Evolutionary conservation across 2,888 invertebrate species (phyloP).

Genomic region (Xylota segnis): DNA sequence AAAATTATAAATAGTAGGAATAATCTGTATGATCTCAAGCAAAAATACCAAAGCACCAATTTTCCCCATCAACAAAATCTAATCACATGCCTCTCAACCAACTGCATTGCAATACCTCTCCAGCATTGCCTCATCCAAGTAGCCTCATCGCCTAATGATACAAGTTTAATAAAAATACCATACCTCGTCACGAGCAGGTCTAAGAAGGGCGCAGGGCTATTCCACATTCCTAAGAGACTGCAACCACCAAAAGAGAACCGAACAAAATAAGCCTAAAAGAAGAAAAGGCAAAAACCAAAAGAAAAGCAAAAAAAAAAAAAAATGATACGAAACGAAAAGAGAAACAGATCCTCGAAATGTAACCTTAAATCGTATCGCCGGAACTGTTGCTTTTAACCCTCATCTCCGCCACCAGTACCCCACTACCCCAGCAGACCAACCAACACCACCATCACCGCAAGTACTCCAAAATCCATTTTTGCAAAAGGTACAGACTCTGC

Average conservation of each 20-base stretch:
- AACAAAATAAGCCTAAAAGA: constrained; percentile 22
- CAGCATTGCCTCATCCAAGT: background rate
- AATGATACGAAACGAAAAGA: background rate
- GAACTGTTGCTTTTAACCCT: constrained; percentile 68
- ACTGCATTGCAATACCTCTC: background rate
- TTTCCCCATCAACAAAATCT: background rate
- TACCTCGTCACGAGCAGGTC: background rate
- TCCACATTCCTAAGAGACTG: constrained; percentile 46
- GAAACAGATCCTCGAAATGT: constrained; percentile 10
- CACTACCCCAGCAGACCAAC: constrained; percentile 14
- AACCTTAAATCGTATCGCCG: constrained; percentile 43
- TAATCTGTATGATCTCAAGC: too few relatives aligned
- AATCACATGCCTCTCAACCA: background rate
- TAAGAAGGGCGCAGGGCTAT: constrained; percentile 40
- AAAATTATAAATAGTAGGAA: too few relatives aligned
- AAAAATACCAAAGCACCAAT: background rate
- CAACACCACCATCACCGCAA: constrained; percentile 35
- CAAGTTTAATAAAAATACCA: constrained; percentile 7
- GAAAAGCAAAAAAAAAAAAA: constrained; percentile 26
- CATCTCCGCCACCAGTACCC: constrained; percentile 14
- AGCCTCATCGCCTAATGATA: background rate
- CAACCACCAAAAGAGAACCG: constrained; percentile 28
- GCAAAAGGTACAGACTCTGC: constrained; percentile 55
- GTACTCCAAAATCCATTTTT: constrained; percentile 31
- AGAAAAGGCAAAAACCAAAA: constrained; percentile 23